Percentiles rank a stretch among this genome's conserved stretches.
These are phyloP conservation scores for Aurelia aurita complex sp. Pacific DNA, from an alignment of 30 jellyfish, hydroid and myxozoan species.

Conservation along the genomic window DNA sequence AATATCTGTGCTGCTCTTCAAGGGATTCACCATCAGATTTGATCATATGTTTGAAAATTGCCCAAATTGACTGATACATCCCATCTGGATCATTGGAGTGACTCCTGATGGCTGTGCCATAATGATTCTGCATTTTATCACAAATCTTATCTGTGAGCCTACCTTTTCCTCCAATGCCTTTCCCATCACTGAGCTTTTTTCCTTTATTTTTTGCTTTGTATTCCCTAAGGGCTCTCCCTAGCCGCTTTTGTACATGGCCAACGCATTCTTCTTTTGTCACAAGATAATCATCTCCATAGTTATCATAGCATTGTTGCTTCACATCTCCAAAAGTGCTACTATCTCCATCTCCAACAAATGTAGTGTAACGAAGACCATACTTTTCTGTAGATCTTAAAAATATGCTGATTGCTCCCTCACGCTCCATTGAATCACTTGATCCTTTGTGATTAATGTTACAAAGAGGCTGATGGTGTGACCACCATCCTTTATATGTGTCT, in stretches of 20 bases:
- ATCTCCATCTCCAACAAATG: constrained; percentile 29
- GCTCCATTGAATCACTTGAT: constrained; percentile 14
- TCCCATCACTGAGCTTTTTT: constrained; percentile 10
- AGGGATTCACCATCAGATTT: no score
- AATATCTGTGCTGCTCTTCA: no score
- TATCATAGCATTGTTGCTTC: not conserved
- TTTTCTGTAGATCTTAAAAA: constrained; percentile 2
- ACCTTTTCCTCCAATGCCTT: constrained; percentile 5
- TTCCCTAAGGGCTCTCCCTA: constrained; percentile 18
- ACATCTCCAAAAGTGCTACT: not conserved
- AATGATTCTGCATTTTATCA: constrained; percentile 13
- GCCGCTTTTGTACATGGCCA: constrained; percentile 26
- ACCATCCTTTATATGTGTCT: constrained; percentile 1
- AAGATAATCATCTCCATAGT: not conserved
- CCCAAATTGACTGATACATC: no score
- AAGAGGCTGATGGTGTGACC: not conserved
- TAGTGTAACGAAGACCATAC: not conserved
- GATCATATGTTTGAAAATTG: no score
- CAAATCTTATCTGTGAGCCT: constrained; percentile 19
- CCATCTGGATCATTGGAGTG: no score
- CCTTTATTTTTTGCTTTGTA: constrained; percentile 16
- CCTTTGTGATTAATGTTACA: constrained; percentile 30
- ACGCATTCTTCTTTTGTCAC: constrained; percentile 19
- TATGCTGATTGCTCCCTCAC: not conserved
- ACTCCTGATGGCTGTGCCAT: constrained; percentile 13